phyloP scores from a whole-genome alignment of 2,888 invertebrate genomes.

The Bruchidius siliquastri region DNA sequence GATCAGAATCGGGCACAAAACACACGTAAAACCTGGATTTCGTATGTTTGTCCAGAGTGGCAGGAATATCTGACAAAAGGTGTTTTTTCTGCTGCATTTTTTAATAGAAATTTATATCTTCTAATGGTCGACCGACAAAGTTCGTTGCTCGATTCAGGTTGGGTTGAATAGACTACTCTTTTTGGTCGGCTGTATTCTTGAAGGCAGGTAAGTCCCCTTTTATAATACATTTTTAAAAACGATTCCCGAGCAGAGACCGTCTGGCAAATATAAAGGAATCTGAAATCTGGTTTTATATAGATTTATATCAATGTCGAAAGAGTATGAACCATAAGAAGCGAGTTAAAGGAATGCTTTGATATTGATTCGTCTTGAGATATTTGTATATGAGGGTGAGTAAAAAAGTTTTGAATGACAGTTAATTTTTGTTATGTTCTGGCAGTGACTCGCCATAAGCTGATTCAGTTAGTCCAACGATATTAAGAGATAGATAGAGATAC shows the following conservation, averaged over 20 bases:
- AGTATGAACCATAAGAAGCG: background rate
- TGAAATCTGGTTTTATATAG: slow-evolving; percentile 27
- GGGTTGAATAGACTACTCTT: slow-evolving; percentile 4
- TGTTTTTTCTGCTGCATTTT: background rate
- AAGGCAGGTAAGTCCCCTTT: slow-evolving; percentile 23
- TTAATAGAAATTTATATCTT: background rate
- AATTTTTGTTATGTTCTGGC: too few species aligned
- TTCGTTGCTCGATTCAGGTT: background rate
- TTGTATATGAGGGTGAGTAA: background rate
- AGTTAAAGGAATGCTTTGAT: slow-evolving; percentile 14
- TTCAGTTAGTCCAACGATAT: too few species aligned
- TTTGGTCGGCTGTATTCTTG: slow-evolving; percentile 15
- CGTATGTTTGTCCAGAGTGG: slow-evolving; percentile 24
- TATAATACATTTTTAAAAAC: slow-evolving; percentile 20
- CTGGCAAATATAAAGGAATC: slow-evolving; percentile 21
- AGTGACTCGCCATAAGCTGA: too few species aligned
- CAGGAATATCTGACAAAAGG: slow-evolving; percentile 10
- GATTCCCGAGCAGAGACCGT: slow-evolving; percentile 13
- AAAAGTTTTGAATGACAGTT: too few species aligned
- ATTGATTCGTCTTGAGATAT: slow-evolving; percentile 16
- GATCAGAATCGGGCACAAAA: slow-evolving; percentile 10
- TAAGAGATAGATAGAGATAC: too few species aligned
- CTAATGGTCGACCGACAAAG: background rate
- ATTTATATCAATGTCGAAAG: slow-evolving; percentile 24
- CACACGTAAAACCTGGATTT: slow-evolving; percentile 14